phyloP scores from a whole-genome alignment of 2,113 vertebrate species.

The Cyphomyrus plagiostoma region DNA sequence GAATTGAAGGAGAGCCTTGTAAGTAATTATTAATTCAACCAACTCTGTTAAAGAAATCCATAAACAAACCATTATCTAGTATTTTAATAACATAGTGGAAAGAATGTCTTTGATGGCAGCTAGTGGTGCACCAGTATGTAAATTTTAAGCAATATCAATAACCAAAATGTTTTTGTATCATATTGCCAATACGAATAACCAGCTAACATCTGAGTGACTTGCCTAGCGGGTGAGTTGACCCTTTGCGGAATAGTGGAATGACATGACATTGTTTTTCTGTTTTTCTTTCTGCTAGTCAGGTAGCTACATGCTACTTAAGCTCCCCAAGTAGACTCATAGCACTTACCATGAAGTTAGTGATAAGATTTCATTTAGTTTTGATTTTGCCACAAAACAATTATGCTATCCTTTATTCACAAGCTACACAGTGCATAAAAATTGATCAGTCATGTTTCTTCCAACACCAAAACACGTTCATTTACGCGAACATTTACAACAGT shows the following conservation, averaged over 20 bases:
- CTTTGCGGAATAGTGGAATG: background rate
- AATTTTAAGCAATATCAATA: background rate
- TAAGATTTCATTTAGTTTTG: background rate
- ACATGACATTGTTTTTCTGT: conserved; percentile 18
- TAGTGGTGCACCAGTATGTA: conserved; percentile 29
- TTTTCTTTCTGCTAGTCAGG: conserved; percentile 10
- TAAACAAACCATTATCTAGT: conserved; percentile 69
- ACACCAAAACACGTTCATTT: background rate
- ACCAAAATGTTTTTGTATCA: background rate
- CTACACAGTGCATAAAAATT: background rate
- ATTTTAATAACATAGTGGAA: conserved; percentile 58
- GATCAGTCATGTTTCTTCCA: background rate
- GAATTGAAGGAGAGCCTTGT: conserved; percentile 70
- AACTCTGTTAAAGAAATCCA: conserved; percentile 38
- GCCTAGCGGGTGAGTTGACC: background rate
- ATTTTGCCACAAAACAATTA: background rate
- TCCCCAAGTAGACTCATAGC: background rate
- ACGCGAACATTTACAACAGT: background rate
- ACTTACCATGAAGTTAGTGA: background rate
- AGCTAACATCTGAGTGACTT: background rate
- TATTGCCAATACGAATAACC: background rate
- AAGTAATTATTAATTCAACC: conserved; percentile 54
- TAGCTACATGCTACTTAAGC: background rate
- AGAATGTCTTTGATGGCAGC: conserved; percentile 60
- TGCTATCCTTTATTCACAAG: background rate